Evolutionary conservation across 1,140 invertebrate genomes (phyloP), one percentile per base, ranked within the genome.

Genomic region (Drosophila subobscura): DNA sequence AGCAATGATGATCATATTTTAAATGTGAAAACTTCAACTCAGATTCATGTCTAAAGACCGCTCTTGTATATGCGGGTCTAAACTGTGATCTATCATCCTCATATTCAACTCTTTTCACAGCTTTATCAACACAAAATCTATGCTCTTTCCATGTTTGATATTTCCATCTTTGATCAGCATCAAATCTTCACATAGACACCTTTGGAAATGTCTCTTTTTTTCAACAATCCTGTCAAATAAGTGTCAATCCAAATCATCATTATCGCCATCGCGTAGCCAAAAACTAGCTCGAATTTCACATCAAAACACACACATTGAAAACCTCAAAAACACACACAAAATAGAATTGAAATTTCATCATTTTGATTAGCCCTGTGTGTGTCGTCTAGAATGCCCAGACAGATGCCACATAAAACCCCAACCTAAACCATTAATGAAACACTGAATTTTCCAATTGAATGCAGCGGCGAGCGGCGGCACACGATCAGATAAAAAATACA

Each of bases 321-420:
- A 14, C 41, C 25, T 2, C 27, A n/a, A 41, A 41, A 60, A 23
- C 40, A 42, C 45, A 45, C 71, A 70, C 6, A 29, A 55, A 14
- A 33, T 27, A 55, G 66, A 76, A 76, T 72, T 77, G 68, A 85
- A 85, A 86, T 80, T 85, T 85, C 81, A 85, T 85, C 81, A 85
- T 81, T 74, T 72, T 85, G 59, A 85, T 85, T 85, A 61, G 80
- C 44, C 58, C 57, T 44, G 52, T 51, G 40, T 42, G 6, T 50
- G 56, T 60, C 46, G 57, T 58, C 71, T 75, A 78, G 50, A 71
- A 65, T 56, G 12, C 16, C 37, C 49, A 74, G 76, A 58, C 71
- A 77, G 67, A 83, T 80, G 81, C 81, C 60, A 60, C 57, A 71
- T 74, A 75, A 81, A 77, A 72, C 67, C 66, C 47, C 45, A 12